These are phyloP conservation scores for Microplitis manilae DNA, from an alignment of 2,888 invertebrate genomes.

Conservation along the genomic window DNA sequence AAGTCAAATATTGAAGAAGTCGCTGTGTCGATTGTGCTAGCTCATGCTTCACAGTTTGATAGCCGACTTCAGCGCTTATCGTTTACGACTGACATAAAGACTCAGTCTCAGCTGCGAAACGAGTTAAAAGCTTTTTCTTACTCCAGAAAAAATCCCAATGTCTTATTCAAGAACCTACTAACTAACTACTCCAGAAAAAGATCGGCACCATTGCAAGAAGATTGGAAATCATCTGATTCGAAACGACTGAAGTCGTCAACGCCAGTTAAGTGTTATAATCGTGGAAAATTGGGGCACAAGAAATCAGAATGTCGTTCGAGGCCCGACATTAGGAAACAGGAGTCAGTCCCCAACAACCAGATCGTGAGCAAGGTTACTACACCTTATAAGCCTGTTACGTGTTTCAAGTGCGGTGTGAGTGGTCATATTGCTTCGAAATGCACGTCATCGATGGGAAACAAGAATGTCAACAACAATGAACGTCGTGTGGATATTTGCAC, in stretches of 20 bases:
- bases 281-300: background rate
- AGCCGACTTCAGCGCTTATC: slow-evolving; percentile 40
- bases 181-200: no score
- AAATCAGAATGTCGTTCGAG: background rate
- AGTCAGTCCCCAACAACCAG: no score
- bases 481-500: background rate
- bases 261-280: no score
- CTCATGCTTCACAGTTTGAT: slow-evolving; percentile 38
- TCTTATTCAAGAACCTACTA: no score
- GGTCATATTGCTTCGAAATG: background rate
- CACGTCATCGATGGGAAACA: background rate
- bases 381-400: no score
- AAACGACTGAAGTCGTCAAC: no score
- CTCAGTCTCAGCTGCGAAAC: slow-evolving; percentile 32
- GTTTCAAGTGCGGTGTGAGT: background rate
- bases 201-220: no score
- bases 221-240: no score
- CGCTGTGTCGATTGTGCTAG: slow-evolving; percentile 39
- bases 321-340: no score
- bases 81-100: slow-evolving; percentile 39
- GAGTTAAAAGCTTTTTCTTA: slow-evolving; percentile 10
- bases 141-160: no score
- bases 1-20: slow-evolving; percentile 32
- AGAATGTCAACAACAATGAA: background rate
- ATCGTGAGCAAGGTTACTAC: no score